Evolutionary conservation across 2,888 invertebrate genomes (phyloP).

Genomic region (Cepaea hortensis): DNA sequence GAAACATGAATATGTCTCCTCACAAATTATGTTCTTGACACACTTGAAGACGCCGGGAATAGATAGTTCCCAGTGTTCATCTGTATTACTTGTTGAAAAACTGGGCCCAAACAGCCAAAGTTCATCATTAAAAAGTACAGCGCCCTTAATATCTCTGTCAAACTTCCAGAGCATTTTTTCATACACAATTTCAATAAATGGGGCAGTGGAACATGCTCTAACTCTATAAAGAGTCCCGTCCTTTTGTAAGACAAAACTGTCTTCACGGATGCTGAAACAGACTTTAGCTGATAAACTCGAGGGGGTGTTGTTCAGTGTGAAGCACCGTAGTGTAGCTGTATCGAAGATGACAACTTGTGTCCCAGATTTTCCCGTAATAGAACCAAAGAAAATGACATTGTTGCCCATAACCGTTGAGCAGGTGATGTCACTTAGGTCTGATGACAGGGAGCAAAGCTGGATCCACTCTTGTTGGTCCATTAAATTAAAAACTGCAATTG

Average conservation of each 20-base stretch:
- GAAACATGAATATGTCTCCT: neutral
- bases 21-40: neutral
- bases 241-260: neutral
- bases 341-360: neutral
- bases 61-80: neutral
- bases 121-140: neutral
- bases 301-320: too few species aligned
- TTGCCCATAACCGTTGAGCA: neutral
- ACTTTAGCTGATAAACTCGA: too few species aligned
- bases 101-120: neutral
- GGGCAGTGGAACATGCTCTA: neutral
- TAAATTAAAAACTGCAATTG: neutral
- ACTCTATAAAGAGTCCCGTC: neutral
- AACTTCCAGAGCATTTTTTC: neutral
- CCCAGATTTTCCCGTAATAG: neutral
- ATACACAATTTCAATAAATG: neutral
- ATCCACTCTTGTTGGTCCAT: neutral
- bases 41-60: neutral
- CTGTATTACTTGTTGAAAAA: neutral
- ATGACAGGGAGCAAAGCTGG: neutral
- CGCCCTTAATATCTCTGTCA: neutral
- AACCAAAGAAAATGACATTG: neutral
- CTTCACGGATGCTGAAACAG: neutral
- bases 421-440: neutral
- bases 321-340: neutral